Conservation (phyloP, 2,113 vertebrate species). For the Columba janthina region DNA sequence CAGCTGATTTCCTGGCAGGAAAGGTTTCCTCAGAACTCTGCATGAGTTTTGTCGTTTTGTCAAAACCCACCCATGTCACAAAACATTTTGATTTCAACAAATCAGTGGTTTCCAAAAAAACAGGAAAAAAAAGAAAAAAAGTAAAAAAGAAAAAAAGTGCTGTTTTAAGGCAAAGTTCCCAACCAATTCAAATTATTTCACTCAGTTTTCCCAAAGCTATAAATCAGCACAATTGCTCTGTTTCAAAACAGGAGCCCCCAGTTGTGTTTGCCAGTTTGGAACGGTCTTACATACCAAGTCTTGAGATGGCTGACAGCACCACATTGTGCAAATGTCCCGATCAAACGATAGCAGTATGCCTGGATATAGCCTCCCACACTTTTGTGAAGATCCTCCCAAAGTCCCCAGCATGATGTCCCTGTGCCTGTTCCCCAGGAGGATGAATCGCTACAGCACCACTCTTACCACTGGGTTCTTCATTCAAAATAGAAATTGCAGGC, state of each 20-base stretch:
- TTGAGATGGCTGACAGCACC: neutral
- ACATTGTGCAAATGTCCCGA: neutral
- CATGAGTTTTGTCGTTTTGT: constrained; percentile 1
- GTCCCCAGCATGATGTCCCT: neutral
- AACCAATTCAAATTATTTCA: neutral
- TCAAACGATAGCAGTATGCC: neutral
- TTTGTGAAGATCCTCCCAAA: neutral
- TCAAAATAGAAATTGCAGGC: neutral
- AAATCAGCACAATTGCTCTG: neutral
- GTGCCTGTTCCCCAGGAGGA: neutral
- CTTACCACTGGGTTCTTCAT: neutral
- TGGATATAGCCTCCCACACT: neutral
- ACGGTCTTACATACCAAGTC: neutral
- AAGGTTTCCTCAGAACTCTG: constrained; percentile 40
- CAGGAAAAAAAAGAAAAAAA: neutral
- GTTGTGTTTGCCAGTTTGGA: constrained; percentile 21
- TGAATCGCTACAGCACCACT: neutral
- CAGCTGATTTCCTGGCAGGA: constrained; percentile 41
- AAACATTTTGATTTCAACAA: constrained; percentile 45
- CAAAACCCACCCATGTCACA: constrained; percentile 42
- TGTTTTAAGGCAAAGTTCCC: constrained; percentile 2
- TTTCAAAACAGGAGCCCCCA: constrained; percentile 36
- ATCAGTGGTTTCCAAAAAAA: constrained; percentile 27
- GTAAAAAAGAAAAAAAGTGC: neutral
- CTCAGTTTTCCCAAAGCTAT: constrained; percentile 30